Evolutionary conservation across 2,888 invertebrate species (phyloP), one percentile per base, ranked within the genome.

Genomic region (Scaptomyza caliginosa): DNA sequence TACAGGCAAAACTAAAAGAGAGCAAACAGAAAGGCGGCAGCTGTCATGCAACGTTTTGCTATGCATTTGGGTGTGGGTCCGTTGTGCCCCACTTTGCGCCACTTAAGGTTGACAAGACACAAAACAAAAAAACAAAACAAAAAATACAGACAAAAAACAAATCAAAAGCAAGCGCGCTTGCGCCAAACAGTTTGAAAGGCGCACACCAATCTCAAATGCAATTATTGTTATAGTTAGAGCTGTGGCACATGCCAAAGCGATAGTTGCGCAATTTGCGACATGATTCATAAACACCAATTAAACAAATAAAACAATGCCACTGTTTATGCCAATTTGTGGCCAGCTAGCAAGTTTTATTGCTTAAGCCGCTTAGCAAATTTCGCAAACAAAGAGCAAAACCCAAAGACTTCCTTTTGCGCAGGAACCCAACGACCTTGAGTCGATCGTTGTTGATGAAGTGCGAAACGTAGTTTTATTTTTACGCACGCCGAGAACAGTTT

Each of bases 401-500:
- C 49, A 64, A 63, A 67, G 45, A 83, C 79, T 83, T 80, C 83
- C 79, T 80, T 80, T 66, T 80, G 79, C 74, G 77, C 83, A 74
- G 74, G 74, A 64, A 62, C 13, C 60, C 34, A 51, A 55, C 55
- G 80, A 51, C 83, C 83, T 83, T 80, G 26, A 6, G 8, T 4
- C 43, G n/a, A 28, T 34, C n/a, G 8, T 45, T 26, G 17, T 45
- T 26, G 57, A 34, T 48, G 42, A 28, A 28, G 55, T 43, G 19
- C 28, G 51, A 46, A 43, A 58, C 54, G 54, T 49, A 46, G 70
- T 69, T 57, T 52, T 48, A 30, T 63, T 68, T 68, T 45, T 65
- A 77, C 73, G 76, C 71, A 80, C 73, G 84, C 70, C 77, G 67
- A 81, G 77, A 84, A 84, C 77, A 73, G 77, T 83, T 83, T 74